A percentile compares a stretch with the other conserved stretches of the same genome.
These are phyloP conservation scores for Cephalopachus bancanus DNA, from an alignment of 2,797 vertebrate species.

Conservation along the genomic window DNA sequence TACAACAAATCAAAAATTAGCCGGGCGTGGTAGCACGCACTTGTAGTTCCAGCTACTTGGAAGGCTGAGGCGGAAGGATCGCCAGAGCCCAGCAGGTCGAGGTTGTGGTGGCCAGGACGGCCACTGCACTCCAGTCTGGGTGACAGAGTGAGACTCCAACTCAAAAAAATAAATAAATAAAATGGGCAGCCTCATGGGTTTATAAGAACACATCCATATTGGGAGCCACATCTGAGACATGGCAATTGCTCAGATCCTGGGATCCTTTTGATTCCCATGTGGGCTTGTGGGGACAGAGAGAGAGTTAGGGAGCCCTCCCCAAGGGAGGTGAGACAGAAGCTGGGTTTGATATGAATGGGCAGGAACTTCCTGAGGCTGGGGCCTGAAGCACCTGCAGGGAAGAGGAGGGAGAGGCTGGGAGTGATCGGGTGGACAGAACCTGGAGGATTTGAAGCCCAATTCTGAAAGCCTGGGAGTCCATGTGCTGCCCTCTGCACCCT, in stretches of 20 bases:
- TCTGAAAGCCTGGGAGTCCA: neutral
- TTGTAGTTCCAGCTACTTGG: too few relatives aligned
- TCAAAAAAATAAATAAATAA: too few relatives aligned
- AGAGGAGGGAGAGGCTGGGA: neutral
- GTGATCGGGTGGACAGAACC: neutral
- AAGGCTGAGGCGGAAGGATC: too few relatives aligned
- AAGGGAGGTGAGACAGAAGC: neutral
- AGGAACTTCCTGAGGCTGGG: neutral
- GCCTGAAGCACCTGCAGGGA: neutral
- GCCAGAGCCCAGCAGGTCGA: too few relatives aligned
- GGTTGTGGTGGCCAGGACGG: too few relatives aligned
- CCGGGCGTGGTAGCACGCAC: too few relatives aligned
- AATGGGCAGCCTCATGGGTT: neutral
- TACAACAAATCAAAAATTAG: too few relatives aligned
- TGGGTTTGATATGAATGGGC: neutral
- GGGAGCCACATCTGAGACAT: rapidly evolving
- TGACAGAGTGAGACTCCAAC: too few relatives aligned
- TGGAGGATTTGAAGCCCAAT: too few relatives aligned
- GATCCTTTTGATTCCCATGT: rapidly evolving
- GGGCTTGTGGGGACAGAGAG: neutral
- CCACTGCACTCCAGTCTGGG: too few relatives aligned
- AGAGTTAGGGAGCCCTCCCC: neutral
- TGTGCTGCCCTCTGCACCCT: neutral
- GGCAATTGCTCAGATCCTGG: neutral
- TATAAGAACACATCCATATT: rapidly evolving